Evolutionary conservation across 2,113 vertebrate species (phyloP), one percentile per base, ranked within the genome.

Genomic region (Mormyrus iriodes): DNA sequence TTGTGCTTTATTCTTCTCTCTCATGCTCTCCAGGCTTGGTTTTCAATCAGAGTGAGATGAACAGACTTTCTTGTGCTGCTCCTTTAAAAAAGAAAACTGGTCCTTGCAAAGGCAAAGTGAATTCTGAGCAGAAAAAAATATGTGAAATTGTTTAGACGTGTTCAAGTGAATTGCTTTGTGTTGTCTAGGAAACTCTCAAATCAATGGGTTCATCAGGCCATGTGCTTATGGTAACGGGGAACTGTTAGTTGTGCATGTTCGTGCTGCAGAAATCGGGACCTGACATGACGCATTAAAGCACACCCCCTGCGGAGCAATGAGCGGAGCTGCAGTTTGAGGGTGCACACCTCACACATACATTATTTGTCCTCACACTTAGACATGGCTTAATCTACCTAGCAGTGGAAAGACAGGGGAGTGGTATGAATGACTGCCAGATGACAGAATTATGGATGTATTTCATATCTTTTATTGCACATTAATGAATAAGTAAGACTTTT

Each of bases 131-230:
- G 48, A 9, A 27, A 49, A 76, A 79, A 79, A 76, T 42, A 19
- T 10, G 44, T 48, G 44, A 48, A 48, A 84, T 46, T 55, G 19
- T 86, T 86, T 53, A 35, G 85, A 27, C 51, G 12, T 31, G 5
- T 35, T 15, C 49, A 55, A 48, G 51, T 39, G 46, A 61, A 49
- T 48, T 21, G 24, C 35, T 69, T 10, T 46, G 61, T 48, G 87
- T 46, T 69, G 55, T 27, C 61, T n/a, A 24, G 61, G 87, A n/a
- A 65, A 69, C 24, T 44, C 44, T 46, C 9, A 79, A 82, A 88
- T 88, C 46, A 88, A 9, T 88, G 49, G 65, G 88, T 86, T 52
- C 69, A 79, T 55, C 19, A 53, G 88, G 61, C 69, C 48, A 79
- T 35, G 69, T 17, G 19, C 65, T 79, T 82, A 27, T 79, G 27